Evolutionary conservation across 2,888 invertebrate genomes (phyloP).

Genomic region (Anoplius nigerrimus): DNA sequence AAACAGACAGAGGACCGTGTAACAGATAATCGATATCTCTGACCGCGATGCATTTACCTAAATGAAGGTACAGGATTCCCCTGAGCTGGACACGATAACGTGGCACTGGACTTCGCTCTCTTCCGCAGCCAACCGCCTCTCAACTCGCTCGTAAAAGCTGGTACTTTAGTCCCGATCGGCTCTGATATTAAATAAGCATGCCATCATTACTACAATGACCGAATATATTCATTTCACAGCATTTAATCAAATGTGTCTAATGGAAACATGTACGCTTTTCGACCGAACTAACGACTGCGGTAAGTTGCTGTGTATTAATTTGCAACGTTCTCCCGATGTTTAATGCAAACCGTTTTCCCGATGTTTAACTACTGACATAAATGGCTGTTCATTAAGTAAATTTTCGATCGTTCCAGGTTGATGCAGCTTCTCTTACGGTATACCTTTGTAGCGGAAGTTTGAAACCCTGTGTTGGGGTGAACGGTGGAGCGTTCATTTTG

Average conservation of each 20-base stretch:
- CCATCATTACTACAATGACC: background rate
- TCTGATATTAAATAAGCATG: slow-evolving; percentile 66
- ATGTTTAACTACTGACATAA: too few relatives aligned
- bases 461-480: too few relatives aligned
- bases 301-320: too few relatives aligned
- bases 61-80: slow-evolving; percentile 78
- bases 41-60: slow-evolving; percentile 75
- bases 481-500: too few relatives aligned
- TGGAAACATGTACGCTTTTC: background rate
- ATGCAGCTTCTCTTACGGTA: too few relatives aligned
- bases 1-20: background rate
- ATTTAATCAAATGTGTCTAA: background rate
- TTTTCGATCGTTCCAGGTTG: background rate
- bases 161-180: slow-evolving; percentile 78
- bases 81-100: slow-evolving; percentile 84
- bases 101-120: slow-evolving; percentile 70
- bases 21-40: background rate
- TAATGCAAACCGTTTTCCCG: too few relatives aligned
- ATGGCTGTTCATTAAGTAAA: too few relatives aligned
- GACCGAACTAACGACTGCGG: too few relatives aligned
- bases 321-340: too few relatives aligned
- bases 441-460: too few relatives aligned
- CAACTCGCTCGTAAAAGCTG: slow-evolving; percentile 79
- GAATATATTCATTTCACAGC: background rate
- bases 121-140: slow-evolving; percentile 65